Evolutionary conservation across 37 sponge, comb jelly and placozoan genomes (phyloP).

Genomic region (Eunapius fragilis): DNA sequence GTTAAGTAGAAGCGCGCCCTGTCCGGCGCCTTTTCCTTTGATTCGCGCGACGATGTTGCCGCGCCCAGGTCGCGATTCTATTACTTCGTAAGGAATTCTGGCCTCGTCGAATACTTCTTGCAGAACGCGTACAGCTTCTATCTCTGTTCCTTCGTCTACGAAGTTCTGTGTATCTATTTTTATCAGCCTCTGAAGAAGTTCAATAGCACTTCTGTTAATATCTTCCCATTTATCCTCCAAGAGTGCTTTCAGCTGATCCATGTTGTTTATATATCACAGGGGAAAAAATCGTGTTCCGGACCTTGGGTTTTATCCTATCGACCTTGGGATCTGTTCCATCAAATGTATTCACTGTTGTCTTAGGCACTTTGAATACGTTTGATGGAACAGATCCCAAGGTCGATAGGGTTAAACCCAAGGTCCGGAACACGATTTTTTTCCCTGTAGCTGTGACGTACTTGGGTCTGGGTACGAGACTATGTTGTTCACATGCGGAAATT

Average conservation of each 20-base stretch:
- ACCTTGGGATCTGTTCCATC: too few relatives aligned
- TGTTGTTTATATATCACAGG: too few relatives aligned
- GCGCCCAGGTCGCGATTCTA: slow-evolving; percentile 73
- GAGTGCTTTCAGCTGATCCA: slow-evolving; percentile 13
- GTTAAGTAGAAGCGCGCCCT: slow-evolving; percentile 67
- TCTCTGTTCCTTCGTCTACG: slow-evolving; percentile 80
- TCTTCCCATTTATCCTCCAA: slow-evolving; percentile 49
- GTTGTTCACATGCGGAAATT: too few relatives aligned
- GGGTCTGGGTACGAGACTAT: too few relatives aligned
- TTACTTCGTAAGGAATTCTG: slow-evolving; percentile 58
- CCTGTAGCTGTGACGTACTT: too few relatives aligned
- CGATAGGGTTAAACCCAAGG: too few relatives aligned
- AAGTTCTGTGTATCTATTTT: slow-evolving; percentile 77
- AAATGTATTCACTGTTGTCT: too few relatives aligned
- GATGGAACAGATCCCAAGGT: too few relatives aligned
- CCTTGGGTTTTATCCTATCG: too few relatives aligned
- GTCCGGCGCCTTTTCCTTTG: slow-evolving; percentile 60
- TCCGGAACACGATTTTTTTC: too few relatives aligned
- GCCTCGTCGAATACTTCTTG: slow-evolving; percentile 55
- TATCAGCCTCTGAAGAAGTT: slow-evolving; percentile 68
- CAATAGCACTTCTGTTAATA: slow-evolving; percentile 54
- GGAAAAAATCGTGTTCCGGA: too few relatives aligned
- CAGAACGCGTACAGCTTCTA: slow-evolving; percentile 54
- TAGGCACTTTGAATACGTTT: too few relatives aligned
- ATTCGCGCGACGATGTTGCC: slow-evolving; percentile 86